Base-by-base conservation (phyloP, 92 coral and sea anemone species). In the Porites cylindrica region DNA sequence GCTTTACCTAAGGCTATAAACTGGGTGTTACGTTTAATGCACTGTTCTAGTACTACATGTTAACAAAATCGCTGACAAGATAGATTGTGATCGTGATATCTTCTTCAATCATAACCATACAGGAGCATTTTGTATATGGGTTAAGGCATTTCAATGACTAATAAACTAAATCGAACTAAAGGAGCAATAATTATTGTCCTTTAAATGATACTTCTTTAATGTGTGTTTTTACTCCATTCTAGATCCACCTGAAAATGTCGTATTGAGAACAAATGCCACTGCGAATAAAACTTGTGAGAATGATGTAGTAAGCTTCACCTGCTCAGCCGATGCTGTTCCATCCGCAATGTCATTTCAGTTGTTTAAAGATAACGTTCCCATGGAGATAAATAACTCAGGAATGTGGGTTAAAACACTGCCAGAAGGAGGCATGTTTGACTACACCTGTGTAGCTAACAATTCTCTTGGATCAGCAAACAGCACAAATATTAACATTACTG, bases 371-470 rank as follows among this genome's bases (percentile, higher is more conserved):
- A 87, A 7, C 80, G 24, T 19, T 23, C 19, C 14, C 18, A 6
- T 53, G 13, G 61, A 56, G 61, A 26, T 1, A 14, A 20, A 69
- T 61, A 18, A 38, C 17, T 75, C 90, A 58, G 84, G 83, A 19
- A 68, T 24, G 18, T 56, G 74, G 72, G 26, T 20, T 16, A 21
- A 56, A 51, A 80, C 6, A 4, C 59, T 52, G 5, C 54, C 29
- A 32, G 56, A 38, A 6, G 76, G 71, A 20, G 93, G 93, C 12
- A 47, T 47, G 69, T 69, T 29, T 59, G 11, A 52, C 23, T 90
- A 86, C 75, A 90, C 38, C 43, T 90, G 93, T 79, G 85, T 19
- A 67, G 86, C 90, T 50, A 79, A 72, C 20, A 90, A 85, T 76
- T 4, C 59, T 10, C 17, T 66, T 11, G 93, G 90, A 71, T n/a